Evolutionary conservation across 2,888 invertebrate species (phyloP).

Genomic region (Drosophila recens): DNA sequence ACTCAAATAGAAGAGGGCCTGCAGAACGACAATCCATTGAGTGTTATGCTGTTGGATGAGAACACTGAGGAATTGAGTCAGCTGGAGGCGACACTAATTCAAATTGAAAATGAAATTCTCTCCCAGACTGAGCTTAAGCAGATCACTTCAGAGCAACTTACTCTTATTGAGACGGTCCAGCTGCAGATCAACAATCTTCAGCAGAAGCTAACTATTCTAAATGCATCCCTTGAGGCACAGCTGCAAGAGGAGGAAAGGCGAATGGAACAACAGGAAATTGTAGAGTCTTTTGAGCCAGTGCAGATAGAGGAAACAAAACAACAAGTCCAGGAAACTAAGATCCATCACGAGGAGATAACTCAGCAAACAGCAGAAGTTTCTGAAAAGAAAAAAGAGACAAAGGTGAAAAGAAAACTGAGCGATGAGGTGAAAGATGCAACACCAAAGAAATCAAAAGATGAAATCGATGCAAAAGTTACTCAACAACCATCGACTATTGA

Average conservation of each 20-base stretch:
- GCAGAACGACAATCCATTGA: conserved; percentile 61
- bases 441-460: conserved; percentile 42
- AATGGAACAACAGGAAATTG: not conserved
- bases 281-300: not conserved
- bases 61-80: conserved; percentile 70
- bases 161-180: conserved; percentile 73
- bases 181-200: conserved; percentile 71
- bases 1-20: conserved; percentile 77
- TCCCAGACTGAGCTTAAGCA: conserved; percentile 59
- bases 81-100: conserved; percentile 65
- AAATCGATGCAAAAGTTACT: conserved; percentile 23
- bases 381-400: conserved; percentile 28
- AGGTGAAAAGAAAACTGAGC: conserved; percentile 36
- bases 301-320: not conserved
- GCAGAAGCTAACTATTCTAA: conserved; percentile 56
- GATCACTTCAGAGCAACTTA: conserved; percentile 62
- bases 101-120: conserved; percentile 76
- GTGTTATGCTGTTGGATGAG: conserved; percentile 65
- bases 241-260: conserved; percentile 1
- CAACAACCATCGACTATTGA: conserved; percentile 12
- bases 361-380: not conserved
- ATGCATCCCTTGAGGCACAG: conserved; percentile 15
- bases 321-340: not conserved
- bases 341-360: not conserved
- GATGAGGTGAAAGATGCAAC: conserved; percentile 18